These are phyloP conservation scores for Microcebus griseorufus DNA, from an alignment of 2,113 vertebrate genomes.

Conservation along the genomic window DNA sequence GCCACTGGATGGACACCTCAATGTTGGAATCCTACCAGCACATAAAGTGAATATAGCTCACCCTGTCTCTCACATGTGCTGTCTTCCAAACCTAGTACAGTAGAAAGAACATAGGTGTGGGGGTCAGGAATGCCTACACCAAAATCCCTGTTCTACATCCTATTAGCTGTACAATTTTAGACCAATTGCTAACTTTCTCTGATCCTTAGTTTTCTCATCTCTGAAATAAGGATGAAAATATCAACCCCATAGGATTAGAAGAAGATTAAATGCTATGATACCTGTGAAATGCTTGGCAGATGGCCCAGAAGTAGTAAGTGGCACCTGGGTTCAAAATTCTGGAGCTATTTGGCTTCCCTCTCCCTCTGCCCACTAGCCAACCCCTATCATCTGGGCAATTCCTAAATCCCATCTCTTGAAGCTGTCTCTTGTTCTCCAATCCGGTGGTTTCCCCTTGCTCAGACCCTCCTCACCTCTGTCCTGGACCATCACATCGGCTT, in stretches of 20 bases:
- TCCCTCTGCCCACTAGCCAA: not conserved
- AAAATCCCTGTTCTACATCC: not conserved
- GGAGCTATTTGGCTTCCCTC: not conserved
- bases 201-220: not conserved
- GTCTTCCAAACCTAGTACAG: not conserved
- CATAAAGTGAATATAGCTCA: not conserved
- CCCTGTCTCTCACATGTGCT: not conserved
- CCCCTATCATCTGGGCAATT: too few species aligned
- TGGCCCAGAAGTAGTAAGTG: not conserved
- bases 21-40: too few species aligned
- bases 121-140: too few species aligned
- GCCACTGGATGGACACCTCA: not conserved
- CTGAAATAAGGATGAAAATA: not conserved
- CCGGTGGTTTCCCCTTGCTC: accelerated
- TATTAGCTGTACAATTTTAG: not conserved
- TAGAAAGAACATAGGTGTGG: not conserved
- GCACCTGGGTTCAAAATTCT: not conserved
- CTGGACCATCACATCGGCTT: not conserved
- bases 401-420: not conserved
- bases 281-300: not conserved
- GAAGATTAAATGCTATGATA: not conserved
- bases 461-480: not conserved
- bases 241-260: not conserved
- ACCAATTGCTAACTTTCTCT: not conserved
- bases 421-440: not conserved